Evolutionary conservation across 1,140 invertebrate genomes (phyloP).

Genomic region (Bombus turneri): DNA sequence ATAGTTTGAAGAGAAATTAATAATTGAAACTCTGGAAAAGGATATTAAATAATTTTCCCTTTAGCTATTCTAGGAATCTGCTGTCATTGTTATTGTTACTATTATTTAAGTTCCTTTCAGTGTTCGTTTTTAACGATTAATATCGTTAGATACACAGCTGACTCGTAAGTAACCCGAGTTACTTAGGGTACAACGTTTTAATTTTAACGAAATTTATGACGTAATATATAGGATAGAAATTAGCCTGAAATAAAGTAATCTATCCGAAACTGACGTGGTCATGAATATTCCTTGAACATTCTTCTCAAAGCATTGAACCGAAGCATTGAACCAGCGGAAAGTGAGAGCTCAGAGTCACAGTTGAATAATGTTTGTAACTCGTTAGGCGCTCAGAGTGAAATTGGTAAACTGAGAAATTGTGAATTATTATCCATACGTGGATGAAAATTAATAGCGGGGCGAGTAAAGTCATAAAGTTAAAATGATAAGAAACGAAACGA

Average conservation of each 20-base stretch:
- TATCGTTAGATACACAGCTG: too few relatives aligned
- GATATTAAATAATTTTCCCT: background rate
- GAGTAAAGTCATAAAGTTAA: background rate
- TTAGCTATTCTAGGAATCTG: background rate
- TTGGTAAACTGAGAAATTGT: background rate
- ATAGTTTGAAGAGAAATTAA: background rate
- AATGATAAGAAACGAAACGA: constrained; percentile 4
- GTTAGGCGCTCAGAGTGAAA: too few relatives aligned
- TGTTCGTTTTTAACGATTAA: too few relatives aligned
- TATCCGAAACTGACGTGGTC: too few relatives aligned
- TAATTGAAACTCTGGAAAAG: background rate
- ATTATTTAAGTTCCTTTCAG: background rate
- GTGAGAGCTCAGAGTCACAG: too few relatives aligned
- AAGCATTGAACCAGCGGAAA: background rate
- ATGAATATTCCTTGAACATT: too few relatives aligned
- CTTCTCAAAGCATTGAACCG: too few relatives aligned
- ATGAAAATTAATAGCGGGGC: background rate
- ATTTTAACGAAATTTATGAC: too few relatives aligned
- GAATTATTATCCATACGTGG: background rate
- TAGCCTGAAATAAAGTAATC: too few relatives aligned
- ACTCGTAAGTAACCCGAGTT: too few relatives aligned
- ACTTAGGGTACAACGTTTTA: too few relatives aligned
- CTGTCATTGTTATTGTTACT: background rate
- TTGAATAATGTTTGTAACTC: background rate
- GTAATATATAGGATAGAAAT: too few relatives aligned